These are phyloP conservation scores for Lasaia peninsularis DNA, from an alignment of 1,140 invertebrate genomes.

Conservation along the genomic window DNA sequence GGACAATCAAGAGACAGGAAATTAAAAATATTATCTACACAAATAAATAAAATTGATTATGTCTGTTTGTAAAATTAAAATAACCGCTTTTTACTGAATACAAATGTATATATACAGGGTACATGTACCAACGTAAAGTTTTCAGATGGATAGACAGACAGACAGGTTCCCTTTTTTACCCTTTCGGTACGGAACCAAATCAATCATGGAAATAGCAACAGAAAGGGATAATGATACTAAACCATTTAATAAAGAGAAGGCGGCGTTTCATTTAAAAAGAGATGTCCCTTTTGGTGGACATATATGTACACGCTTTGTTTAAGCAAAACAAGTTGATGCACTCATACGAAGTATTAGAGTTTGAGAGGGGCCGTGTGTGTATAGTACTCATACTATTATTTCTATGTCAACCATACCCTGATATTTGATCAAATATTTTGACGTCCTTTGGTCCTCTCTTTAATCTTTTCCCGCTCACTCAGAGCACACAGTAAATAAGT, in stretches of 20 bases:
- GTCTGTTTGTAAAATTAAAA: too few species aligned
- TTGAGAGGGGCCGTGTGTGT: neutral
- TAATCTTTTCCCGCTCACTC: neutral
- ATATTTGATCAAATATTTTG: constrained; percentile 9
- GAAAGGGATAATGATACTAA: too few species aligned
- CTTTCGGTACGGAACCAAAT: too few species aligned
- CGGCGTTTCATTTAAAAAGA: neutral
- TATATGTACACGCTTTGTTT: neutral
- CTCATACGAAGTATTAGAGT: constrained; percentile 7
- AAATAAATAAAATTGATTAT: too few species aligned
- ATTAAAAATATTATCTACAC: too few species aligned
- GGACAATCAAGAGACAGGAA: too few species aligned
- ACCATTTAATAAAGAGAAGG: neutral
- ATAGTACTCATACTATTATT: constrained; percentile 6
- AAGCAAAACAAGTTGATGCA: neutral
- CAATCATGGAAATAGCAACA: too few species aligned
- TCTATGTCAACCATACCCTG: constrained; percentile 4
- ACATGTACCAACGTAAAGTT: too few species aligned
- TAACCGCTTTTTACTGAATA: too few species aligned
- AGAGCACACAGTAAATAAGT: constrained; percentile 4
- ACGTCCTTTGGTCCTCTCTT: constrained; percentile 4
- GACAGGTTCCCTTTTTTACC: too few species aligned
- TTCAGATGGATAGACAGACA: too few species aligned
- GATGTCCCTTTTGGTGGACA: neutral
- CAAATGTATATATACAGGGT: too few species aligned